Evolutionary conservation across 2,888 invertebrate genomes (phyloP).

Genomic region (Diarsia rubi): DNA sequence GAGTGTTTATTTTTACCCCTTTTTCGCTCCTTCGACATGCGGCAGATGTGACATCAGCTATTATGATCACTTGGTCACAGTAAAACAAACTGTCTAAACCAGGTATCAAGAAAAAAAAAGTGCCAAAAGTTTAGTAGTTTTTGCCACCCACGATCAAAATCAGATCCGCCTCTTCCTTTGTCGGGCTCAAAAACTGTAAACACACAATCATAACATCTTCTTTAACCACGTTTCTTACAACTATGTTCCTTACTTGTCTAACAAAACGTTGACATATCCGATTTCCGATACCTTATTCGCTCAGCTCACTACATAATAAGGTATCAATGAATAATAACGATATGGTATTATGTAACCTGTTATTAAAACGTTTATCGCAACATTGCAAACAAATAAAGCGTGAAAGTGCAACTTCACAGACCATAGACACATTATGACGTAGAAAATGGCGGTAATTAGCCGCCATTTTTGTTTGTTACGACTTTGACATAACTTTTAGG

Average conservation of each 20-base stretch:
- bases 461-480: constrained; percentile 49
- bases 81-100: too few relatives aligned
- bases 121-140: too few relatives aligned
- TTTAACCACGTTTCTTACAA: background rate
- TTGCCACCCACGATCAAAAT: background rate
- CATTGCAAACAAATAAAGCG: constrained; percentile 61
- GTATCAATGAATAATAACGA: constrained; percentile 52
- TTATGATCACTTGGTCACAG: too few relatives aligned
- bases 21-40: too few relatives aligned
- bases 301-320: constrained; percentile 14
- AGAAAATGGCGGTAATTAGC: constrained; percentile 55
- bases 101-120: too few relatives aligned
- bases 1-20: too few relatives aligned
- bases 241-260: constrained; percentile 8
- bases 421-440: constrained; percentile 48
- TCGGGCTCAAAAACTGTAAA: background rate
- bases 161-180: background rate
- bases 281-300: constrained; percentile 28
- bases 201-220: background rate
- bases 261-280: constrained; percentile 37
- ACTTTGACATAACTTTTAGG: constrained; percentile 43
- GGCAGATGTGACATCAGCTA: too few relatives aligned
- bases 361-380: constrained; percentile 55
- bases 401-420: constrained; percentile 55
- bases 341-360: constrained; percentile 52